These are phyloP conservation scores for Forpus xanthops DNA, from an alignment of 2,797 vertebrate species.

Conservation along the genomic window DNA sequence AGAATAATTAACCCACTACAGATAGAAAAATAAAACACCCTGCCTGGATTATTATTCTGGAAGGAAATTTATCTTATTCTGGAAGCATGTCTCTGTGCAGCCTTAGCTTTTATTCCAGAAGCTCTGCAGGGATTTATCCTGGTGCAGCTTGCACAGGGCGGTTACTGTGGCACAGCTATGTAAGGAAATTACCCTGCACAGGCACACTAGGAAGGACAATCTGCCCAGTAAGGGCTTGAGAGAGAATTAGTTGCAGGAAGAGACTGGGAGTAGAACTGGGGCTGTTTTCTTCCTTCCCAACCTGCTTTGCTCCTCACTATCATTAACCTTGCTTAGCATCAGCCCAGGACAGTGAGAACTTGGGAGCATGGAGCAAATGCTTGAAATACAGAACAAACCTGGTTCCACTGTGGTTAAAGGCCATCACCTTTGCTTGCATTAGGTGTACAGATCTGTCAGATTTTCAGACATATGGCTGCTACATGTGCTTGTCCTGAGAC, in stretches of 20 bases:
- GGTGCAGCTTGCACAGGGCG: background rate
- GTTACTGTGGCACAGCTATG: background rate
- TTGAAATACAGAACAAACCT: background rate
- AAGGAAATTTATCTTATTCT: background rate
- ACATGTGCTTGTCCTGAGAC: background rate
- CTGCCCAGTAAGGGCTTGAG: background rate
- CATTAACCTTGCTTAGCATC: background rate
- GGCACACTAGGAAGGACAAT: background rate
- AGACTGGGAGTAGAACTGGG: background rate
- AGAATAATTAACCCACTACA: constrained; percentile 13
- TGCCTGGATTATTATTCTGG: background rate
- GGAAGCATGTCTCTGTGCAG: background rate
- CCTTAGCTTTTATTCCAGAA: background rate
- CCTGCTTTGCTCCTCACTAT: background rate
- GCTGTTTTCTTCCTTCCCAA: background rate
- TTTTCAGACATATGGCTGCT: background rate
- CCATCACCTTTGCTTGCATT: background rate
- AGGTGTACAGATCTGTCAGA: background rate
- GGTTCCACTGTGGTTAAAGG: background rate
- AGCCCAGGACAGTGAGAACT: background rate
- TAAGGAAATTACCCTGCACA: background rate
- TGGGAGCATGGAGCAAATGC: background rate
- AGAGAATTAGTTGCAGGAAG: background rate
- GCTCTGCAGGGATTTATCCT: background rate
- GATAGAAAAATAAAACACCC: background rate